Conservation (phyloP, 2,113 vertebrate genomes). For the Zingel zingel region DNA sequence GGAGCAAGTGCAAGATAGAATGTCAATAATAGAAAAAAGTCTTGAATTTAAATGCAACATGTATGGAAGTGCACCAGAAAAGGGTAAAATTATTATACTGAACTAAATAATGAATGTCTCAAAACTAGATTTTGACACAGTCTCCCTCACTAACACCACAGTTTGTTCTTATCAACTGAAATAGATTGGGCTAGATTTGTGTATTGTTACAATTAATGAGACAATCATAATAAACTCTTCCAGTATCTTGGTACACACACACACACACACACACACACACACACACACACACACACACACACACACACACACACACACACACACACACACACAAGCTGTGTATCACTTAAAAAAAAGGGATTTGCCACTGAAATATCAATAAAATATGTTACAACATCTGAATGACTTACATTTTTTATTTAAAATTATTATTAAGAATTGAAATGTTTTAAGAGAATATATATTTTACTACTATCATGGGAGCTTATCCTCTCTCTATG, state of each 20-base stretch:
- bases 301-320: too few relatives aligned
- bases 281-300: too few relatives aligned
- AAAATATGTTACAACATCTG: not conserved
- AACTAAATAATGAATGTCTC: too few relatives aligned
- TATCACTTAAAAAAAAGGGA: slow-evolving; percentile 10
- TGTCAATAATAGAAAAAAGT: too few relatives aligned
- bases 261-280: too few relatives aligned
- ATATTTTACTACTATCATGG: too few relatives aligned
- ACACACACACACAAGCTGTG: not conserved
- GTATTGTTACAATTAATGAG: slow-evolving; percentile 21
- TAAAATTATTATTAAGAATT: not conserved
- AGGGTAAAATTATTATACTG: too few relatives aligned
- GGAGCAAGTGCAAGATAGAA: too few relatives aligned
- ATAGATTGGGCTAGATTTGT: slow-evolving; percentile 17
- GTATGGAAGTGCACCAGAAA: too few relatives aligned
- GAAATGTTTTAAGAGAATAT: not conserved
- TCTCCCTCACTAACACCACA: not conserved
- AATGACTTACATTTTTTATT: not conserved
- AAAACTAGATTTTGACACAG: too few relatives aligned
- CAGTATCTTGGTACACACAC: not conserved
- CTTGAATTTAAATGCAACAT: too few relatives aligned
- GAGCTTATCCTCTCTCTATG: too few relatives aligned
- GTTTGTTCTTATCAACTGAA: slow-evolving; percentile 46
- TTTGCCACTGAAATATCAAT: slow-evolving; percentile 12
- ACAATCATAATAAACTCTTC: not conserved